These are phyloP conservation scores for Pteronura brasiliensis DNA, from an alignment of 2,113 vertebrate species.

Conservation along the genomic window DNA sequence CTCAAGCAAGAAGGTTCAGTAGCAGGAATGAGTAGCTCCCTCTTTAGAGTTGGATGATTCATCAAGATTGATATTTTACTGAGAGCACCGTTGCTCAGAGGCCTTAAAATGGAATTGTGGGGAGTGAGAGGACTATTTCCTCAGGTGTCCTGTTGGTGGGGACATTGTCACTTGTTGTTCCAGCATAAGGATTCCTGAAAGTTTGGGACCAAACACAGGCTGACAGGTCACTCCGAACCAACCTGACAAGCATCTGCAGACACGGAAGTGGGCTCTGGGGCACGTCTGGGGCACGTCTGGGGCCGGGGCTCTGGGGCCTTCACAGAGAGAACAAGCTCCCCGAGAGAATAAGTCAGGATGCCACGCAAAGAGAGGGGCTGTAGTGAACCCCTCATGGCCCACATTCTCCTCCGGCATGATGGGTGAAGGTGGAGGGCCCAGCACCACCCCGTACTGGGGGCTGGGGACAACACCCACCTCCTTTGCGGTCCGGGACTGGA, in stretches of 20 bases:
- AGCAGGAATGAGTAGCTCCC: background rate
- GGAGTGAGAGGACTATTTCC: conserved; percentile 40
- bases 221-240: background rate
- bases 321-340: background rate
- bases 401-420: background rate
- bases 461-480: background rate
- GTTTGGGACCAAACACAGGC: background rate
- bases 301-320: background rate
- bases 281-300: background rate
- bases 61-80: background rate
- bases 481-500: background rate
- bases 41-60: background rate
- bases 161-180: conserved; percentile 73
- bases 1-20: background rate
- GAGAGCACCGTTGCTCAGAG: background rate
- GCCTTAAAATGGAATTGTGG: background rate
- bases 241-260: background rate
- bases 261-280: background rate
- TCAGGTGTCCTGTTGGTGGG: conserved; percentile 72
- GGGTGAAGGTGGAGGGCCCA: background rate
- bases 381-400: background rate
- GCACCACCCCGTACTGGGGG: background rate
- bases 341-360: background rate
- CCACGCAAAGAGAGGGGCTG: background rate
- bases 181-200: background rate